Base-by-base conservation (phyloP, 2,797 vertebrate species). In the Psittacula derbiana region DNA sequence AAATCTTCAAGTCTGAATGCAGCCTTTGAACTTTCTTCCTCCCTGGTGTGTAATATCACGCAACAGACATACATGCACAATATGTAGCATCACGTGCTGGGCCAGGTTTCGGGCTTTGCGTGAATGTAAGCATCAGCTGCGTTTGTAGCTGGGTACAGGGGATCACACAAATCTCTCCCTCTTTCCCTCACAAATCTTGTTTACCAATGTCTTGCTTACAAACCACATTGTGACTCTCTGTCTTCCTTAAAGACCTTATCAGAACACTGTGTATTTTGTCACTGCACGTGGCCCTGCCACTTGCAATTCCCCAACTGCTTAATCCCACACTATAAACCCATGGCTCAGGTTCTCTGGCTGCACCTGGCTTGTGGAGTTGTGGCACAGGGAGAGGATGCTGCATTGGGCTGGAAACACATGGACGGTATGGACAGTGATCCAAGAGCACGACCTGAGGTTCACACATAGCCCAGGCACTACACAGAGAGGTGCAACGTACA, bases 341-440 rank as follows among this genome's bases (percentile, higher is more conserved):
- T 43, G 67, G 58, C 46, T 74, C 62, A 46, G 16, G 27, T 57
- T 44, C 41, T 69, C 31, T 57, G 47, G 14, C 5, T 4, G 27
- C 30, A 8, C 15, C 15, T 49, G 55, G n/a, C 12, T 67, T 1
- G 0, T 12, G 49, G 76, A 25, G 25, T 12, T 1, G 0, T 11
- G 19, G 23, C 1, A 2, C 50, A 38, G 52, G 28, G 17, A 86
- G 13, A 16, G 31, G 31, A 27, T 75, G 36, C 64, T 55, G 47
- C 41, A 43, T 12, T 0, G 4, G 36, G 17, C 65, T 88, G 73
- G 27, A 65, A 58, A 31, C 11, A 27, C 3, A 3, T 11, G 23
- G 53, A n/a, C 71, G 24, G 31, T 21, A 33, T 1, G 4, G n/a
- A 28, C 46, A 61, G 3, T 8, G 46, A 27, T 20, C 15, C 13